These are phyloP conservation scores for Cristatella mucedo DNA, from an alignment of 2,888 invertebrate species.

Conservation along the genomic window DNA sequence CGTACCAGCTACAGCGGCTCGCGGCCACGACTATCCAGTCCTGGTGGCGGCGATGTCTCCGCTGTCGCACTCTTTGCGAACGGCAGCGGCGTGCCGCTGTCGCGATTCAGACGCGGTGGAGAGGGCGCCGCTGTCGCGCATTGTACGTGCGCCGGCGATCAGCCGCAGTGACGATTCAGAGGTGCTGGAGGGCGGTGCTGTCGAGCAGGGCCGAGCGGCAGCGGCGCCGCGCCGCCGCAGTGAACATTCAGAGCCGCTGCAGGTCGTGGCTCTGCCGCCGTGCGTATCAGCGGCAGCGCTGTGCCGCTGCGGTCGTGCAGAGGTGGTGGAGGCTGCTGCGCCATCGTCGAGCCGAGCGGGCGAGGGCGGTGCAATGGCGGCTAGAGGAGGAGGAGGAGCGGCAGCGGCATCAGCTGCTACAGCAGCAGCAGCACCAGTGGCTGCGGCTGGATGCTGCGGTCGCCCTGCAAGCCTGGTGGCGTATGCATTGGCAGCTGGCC, in stretches of 20 bases:
- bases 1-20: too few relatives aligned
- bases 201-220: neutral
- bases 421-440: slow-evolving; percentile 5
- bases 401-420: neutral
- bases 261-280: neutral
- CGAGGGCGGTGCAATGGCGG: neutral
- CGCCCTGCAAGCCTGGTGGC: slow-evolving; percentile 13
- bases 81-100: too few relatives aligned
- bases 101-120: too few relatives aligned
- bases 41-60: too few relatives aligned
- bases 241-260: neutral
- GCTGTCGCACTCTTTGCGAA: too few relatives aligned
- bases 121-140: too few relatives aligned
- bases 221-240: neutral
- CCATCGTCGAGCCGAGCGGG: neutral
- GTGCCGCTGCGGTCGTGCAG: neutral
- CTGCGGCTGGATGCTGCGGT: slow-evolving; percentile 13
- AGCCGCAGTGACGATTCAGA: slow-evolving; percentile 16
- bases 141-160: too few relatives aligned
- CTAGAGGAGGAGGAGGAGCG: neutral
- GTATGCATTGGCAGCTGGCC: too few relatives aligned
- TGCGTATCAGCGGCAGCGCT: neutral
- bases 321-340: neutral
- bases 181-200: slow-evolving; percentile 3
- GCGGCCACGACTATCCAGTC: too few relatives aligned